Conservation (phyloP, 2,113 vertebrate species). For the Petrocephalus zakoni region DNA sequence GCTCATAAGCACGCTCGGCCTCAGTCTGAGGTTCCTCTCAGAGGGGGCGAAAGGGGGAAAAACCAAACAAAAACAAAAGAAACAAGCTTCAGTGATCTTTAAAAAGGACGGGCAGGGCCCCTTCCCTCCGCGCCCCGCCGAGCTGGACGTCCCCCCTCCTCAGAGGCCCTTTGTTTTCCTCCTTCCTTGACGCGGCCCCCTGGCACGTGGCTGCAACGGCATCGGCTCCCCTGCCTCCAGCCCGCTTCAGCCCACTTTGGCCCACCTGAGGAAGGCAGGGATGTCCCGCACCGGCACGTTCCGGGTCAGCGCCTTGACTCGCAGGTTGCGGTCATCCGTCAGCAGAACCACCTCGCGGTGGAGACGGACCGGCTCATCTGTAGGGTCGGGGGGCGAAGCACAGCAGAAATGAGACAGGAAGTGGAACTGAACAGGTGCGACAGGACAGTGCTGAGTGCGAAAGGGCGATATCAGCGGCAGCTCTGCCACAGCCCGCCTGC, state of each 20-base stretch:
- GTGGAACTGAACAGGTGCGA: not conserved
- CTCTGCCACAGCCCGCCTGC: constrained; percentile 31
- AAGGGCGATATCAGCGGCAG: not conserved
- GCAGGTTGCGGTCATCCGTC: constrained; percentile 75
- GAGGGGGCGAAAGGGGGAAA: not conserved
- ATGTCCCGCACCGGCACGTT: constrained; percentile 95
- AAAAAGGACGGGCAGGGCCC: not conserved
- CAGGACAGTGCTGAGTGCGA: not conserved
- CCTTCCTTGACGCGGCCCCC: not conserved
- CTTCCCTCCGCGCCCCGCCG: not conserved
- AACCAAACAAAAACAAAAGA: constrained; percentile 9
- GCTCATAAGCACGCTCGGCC: not conserved
- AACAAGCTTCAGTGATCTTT: not conserved
- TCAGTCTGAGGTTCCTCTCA: not conserved
- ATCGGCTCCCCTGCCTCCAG: not conserved
- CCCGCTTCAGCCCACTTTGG: constrained; percentile 87
- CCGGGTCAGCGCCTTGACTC: constrained; percentile 90
- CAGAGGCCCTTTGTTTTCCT: not conserved
- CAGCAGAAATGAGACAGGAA: not conserved
- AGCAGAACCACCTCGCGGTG: constrained; percentile 74
- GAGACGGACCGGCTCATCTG: constrained; percentile 80
- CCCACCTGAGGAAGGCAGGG: constrained; percentile 92
- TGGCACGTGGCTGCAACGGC: not conserved
- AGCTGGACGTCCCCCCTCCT: constrained; percentile 5
- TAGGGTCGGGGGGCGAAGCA: constrained; percentile 6